These are phyloP conservation scores for Salmo trutta DNA, from an alignment of 2,797 vertebrate species.

Conservation along the genomic window DNA sequence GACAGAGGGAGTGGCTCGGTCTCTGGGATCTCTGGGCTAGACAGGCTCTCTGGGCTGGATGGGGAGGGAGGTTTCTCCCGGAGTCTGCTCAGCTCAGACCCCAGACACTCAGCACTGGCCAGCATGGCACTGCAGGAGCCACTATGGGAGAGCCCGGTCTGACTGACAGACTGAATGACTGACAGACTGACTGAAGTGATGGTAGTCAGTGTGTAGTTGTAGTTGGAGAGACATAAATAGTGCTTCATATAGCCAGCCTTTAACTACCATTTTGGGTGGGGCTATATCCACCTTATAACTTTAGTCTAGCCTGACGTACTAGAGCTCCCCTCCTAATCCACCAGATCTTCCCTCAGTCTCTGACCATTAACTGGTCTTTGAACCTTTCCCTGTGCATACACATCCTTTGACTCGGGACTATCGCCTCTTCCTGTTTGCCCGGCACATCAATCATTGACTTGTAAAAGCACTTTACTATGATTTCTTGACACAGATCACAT, in stretches of 20 bases:
- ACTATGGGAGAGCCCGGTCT: constrained; percentile 39
- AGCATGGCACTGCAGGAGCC: constrained; percentile 31
- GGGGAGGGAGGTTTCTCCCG: constrained; percentile 19
- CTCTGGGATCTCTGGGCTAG: constrained; percentile 62
- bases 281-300: constrained; percentile 58
- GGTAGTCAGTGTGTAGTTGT: constrained; percentile 39
- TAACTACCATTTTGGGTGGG: constrained; percentile 51
- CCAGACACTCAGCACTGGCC: constrained; percentile 7
- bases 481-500: constrained; percentile 73
- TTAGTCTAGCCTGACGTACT: constrained; percentile 56
- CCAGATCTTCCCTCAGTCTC: constrained; percentile 48
- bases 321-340: constrained; percentile 33
- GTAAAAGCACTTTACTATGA: constrained; percentile 72
- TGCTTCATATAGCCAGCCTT: constrained; percentile 35
- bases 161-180: constrained; percentile 5
- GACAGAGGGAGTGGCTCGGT: constrained; percentile 52
- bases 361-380: constrained; percentile 72
- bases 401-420: constrained; percentile 47
- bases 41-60: constrained; percentile 48
- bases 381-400: constrained; percentile 57
- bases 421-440: constrained; percentile 63
- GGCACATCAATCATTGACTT: constrained; percentile 69
- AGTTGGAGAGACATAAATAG: constrained; percentile 53
- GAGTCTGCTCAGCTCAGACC: neutral
- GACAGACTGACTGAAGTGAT: neutral